Conservation (phyloP, 2,113 vertebrate genomes). For the Ahaetulla prasina region DNA sequence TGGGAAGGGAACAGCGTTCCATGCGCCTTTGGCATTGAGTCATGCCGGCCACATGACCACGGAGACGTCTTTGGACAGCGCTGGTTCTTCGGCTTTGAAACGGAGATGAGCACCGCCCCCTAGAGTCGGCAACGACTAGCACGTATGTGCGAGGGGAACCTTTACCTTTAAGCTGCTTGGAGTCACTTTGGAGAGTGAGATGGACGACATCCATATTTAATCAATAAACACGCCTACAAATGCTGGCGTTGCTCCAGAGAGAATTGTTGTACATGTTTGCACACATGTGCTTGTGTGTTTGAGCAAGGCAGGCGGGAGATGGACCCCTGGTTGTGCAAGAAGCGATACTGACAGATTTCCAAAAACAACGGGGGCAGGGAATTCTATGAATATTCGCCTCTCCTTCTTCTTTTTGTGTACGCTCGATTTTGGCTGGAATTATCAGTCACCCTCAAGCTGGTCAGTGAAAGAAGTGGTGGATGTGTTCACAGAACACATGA, state of each 20-base stretch:
- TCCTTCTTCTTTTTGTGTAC: background rate
- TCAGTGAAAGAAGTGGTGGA: background rate
- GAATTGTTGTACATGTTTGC: background rate
- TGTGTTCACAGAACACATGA: background rate
- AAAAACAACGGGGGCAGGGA: background rate
- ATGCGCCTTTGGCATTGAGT: too few relatives aligned
- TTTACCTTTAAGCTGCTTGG: too few relatives aligned
- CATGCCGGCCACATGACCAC: too few relatives aligned
- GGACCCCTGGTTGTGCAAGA: background rate
- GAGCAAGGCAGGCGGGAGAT: background rate
- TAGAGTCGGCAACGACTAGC: too few relatives aligned
- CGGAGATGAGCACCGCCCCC: too few relatives aligned
- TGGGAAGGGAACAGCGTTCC: too few relatives aligned
- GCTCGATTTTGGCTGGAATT: background rate
- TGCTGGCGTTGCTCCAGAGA: background rate
- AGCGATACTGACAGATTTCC: background rate
- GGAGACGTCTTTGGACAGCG: too few relatives aligned
- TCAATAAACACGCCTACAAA: too few relatives aligned
- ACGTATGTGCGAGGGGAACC: too few relatives aligned
- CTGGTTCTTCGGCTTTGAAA: too few relatives aligned
- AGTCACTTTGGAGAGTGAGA: too few relatives aligned
- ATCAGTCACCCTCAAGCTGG: background rate
- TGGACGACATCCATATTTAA: too few relatives aligned
- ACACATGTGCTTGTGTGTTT: background rate
- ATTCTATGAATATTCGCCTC: background rate